Base-by-base conservation (phyloP, 2,888 invertebrate species). In the Lycaena phlaeas region DNA sequence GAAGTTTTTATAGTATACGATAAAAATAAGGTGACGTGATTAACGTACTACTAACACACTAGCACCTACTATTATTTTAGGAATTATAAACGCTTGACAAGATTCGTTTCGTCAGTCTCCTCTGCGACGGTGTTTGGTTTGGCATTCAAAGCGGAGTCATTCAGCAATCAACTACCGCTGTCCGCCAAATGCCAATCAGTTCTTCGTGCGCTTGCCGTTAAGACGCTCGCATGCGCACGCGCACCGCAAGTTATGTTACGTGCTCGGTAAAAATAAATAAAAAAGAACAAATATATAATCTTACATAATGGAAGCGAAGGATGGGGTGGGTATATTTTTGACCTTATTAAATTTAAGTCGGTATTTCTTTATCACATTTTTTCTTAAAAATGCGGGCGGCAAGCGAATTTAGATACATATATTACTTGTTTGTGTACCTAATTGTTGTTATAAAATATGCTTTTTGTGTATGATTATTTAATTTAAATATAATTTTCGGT, bases 201-300 rank as follows among this genome's bases (percentile, higher is more conserved):
- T 46, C 52, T 59, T 56, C 54, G 65, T n/a, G n/a, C 61, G 64
- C 58, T 53, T 54, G 61, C 59, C 52, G 50, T 53, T 56, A 46
- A 65, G 55, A 62, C 67, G 63, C 63, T 53, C 63, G 64, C 48
- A 50, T 42, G 60, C 65, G 64, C 60, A 46, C 44, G 61, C 45
- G 43, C 42, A 43, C 38, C 61, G 10, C 28, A 3, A 39, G 44
- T 26, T 40, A 46, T 46, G 44, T 44, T 46, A 29, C 49, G 47
- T 44, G 43, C 36, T 14, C 36, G 10, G 39, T 40, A 18, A 39
- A 22, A 37, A 46, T 41, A 30, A 45, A 30, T 6, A 6, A 12
- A 34, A 12, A 7, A 18, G 25, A 22, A 12, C 12, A 27, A 42
- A 15, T 18, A 14, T n/a, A 17, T 15, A n/a, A 5, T 22, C 10